Percentiles rank a stretch among this genome's conserved stretches.
Conservation (phyloP, 2,888 invertebrate genomes). For the Melipona bicolor region DNA sequence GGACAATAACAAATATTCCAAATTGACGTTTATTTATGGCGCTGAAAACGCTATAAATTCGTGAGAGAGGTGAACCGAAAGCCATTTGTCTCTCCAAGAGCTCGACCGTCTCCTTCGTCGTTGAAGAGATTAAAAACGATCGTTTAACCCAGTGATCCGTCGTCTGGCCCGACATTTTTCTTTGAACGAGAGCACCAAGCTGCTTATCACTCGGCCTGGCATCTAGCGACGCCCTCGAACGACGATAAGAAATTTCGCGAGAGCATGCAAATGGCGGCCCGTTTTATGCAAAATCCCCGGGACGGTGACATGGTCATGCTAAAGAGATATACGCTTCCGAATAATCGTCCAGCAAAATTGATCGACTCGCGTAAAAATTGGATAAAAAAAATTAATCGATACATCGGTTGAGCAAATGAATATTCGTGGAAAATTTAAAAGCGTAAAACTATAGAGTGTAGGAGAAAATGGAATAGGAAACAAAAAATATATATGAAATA, state of each 20-base stretch:
- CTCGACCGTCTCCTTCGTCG: not conserved
- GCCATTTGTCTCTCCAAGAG: not conserved
- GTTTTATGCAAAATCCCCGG: slow-evolving; percentile 61
- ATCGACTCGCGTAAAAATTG: slow-evolving; percentile 47
- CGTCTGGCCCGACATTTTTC: slow-evolving; percentile 23
- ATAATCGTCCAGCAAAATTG: slow-evolving; percentile 60
- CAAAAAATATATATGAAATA: too few species aligned
- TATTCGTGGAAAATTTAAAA: too few species aligned
- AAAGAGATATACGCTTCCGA: slow-evolving; percentile 57
- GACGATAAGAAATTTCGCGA: slow-evolving; percentile 61
- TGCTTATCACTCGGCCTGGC: slow-evolving; percentile 23
- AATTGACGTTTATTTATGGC: too few species aligned
- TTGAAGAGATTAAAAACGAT: slow-evolving; percentile 16
- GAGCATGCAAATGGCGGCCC: slow-evolving; percentile 62
- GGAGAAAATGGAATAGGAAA: too few species aligned
- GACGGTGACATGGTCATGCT: slow-evolving; percentile 64
- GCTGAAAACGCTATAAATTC: too few species aligned
- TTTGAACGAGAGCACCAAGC: not conserved
- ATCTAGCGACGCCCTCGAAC: slow-evolving; percentile 14
- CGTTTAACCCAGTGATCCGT: not conserved
- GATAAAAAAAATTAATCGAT: not conserved
- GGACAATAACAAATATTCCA: too few species aligned
- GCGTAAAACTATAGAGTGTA: too few species aligned
- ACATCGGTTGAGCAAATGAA: slow-evolving; percentile 29
- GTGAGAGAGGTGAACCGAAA: too few species aligned